These are phyloP conservation scores for Drosophila aff. DNA, from an alignment of 1,140 invertebrate species.

Conservation along the genomic window DNA sequence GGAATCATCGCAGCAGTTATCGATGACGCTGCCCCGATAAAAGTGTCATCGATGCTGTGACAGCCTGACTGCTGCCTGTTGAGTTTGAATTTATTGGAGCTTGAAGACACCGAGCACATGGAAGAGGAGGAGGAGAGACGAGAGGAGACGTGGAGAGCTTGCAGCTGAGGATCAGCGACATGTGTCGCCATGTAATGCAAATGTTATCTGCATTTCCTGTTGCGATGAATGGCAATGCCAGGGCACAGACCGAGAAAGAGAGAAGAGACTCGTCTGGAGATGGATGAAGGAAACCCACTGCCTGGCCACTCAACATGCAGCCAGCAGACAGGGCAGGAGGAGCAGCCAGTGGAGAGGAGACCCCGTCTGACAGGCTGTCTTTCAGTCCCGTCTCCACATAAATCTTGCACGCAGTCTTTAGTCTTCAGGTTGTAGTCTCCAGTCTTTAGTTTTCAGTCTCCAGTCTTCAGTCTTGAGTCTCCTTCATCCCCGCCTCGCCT, in stretches of 20 bases:
- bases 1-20: slow-evolving; percentile 20
- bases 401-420: slow-evolving; percentile 51
- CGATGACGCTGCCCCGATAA: slow-evolving; percentile 22
- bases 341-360: slow-evolving; percentile 10
- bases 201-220: slow-evolving; percentile 79
- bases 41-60: slow-evolving; percentile 50
- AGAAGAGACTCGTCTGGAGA: slow-evolving; percentile 2
- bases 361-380: slow-evolving; percentile 49
- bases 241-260: slow-evolving; percentile 10
- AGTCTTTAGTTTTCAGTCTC: neutral
- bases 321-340: slow-evolving; percentile 47
- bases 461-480: neutral
- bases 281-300: slow-evolving; percentile 10
- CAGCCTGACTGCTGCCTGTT: slow-evolving; percentile 54
- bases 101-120: neutral
- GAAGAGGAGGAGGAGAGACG: neutral
- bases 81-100: slow-evolving; percentile 52
- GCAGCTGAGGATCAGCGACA: slow-evolving; percentile 44
- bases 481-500: neutral
- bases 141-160: neutral
- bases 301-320: slow-evolving; percentile 41
- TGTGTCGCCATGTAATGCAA: slow-evolving; percentile 66
- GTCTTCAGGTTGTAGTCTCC: slow-evolving; percentile 18
- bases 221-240: slow-evolving; percentile 61
- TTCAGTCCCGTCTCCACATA: slow-evolving; percentile 35